Evolutionary conservation across 2,888 invertebrate species (phyloP).

Genomic region (Limnephilus rhombicus): DNA sequence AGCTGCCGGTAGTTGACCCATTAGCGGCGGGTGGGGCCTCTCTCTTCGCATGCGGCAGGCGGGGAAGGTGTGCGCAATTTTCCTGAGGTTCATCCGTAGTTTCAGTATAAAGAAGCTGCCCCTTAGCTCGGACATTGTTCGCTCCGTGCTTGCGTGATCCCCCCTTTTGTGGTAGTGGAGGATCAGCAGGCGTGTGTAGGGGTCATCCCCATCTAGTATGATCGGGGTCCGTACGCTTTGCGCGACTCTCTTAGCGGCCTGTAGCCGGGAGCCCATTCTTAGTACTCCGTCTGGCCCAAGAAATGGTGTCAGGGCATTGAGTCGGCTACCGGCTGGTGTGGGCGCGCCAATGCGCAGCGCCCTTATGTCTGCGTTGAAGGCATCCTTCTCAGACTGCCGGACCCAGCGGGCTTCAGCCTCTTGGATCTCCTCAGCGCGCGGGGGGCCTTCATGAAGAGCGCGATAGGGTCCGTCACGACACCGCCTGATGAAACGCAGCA

Average conservation of each 20-base stretch:
- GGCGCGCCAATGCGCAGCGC: no score
- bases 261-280: not conserved
- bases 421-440: not conserved
- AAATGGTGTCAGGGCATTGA: not conserved
- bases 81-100: not conserved
- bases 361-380: not conserved
- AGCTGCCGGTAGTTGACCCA: conserved; percentile 63
- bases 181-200: conserved; percentile 4
- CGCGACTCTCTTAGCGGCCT: not conserved
- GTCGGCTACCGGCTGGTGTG: not conserved
- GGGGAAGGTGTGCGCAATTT: not conserved
- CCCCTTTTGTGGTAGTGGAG: not conserved
- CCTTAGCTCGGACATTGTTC: not conserved
- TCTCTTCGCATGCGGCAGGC: conserved; percentile 13
- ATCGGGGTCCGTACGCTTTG: not conserved
- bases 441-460: no score
- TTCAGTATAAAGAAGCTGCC: not conserved
- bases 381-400: not conserved
- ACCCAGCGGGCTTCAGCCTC: not conserved
- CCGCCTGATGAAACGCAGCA: no score
- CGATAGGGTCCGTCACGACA: not conserved
- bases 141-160: not conserved
- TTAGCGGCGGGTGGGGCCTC: no score
- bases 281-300: not conserved
- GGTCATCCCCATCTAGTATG: conserved; percentile 19